Conservation (phyloP, 2,113 vertebrate genomes). For the Mobula birostris region DNA sequence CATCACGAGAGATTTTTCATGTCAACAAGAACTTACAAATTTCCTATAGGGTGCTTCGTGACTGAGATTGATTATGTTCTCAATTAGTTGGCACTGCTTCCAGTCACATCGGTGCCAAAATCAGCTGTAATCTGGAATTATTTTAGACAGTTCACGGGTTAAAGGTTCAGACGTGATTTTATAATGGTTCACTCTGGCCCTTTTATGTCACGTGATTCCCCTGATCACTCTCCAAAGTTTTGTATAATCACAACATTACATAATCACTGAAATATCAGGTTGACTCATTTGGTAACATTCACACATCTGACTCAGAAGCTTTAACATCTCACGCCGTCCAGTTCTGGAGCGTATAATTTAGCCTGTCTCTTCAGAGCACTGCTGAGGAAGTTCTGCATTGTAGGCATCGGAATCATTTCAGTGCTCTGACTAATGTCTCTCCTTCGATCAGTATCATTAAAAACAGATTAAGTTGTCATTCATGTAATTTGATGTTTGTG, state of each 20-base stretch:
- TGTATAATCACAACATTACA: not conserved
- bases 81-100: not conserved
- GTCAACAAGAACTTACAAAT: not conserved
- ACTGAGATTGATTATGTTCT: not conserved
- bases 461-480: not conserved
- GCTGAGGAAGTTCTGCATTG: not conserved
- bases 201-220: not conserved
- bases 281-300: constrained; percentile 6
- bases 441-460: no score
- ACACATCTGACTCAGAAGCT: not conserved
- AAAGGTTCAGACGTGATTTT: not conserved
- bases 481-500: not conserved
- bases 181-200: not conserved
- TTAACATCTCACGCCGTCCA: not conserved
- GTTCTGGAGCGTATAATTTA: not conserved
- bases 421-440: not conserved
- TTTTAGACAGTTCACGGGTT: not conserved
- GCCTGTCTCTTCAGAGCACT: not conserved
- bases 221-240: not conserved
- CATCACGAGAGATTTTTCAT: not conserved
- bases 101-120: not conserved
- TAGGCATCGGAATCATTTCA: not conserved
- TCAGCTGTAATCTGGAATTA: not conserved
- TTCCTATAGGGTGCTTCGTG: not conserved
- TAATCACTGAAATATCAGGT: not conserved